Evolutionary conservation across 2,113 vertebrate genomes (phyloP).

Genomic region (Lepus europaeus): DNA sequence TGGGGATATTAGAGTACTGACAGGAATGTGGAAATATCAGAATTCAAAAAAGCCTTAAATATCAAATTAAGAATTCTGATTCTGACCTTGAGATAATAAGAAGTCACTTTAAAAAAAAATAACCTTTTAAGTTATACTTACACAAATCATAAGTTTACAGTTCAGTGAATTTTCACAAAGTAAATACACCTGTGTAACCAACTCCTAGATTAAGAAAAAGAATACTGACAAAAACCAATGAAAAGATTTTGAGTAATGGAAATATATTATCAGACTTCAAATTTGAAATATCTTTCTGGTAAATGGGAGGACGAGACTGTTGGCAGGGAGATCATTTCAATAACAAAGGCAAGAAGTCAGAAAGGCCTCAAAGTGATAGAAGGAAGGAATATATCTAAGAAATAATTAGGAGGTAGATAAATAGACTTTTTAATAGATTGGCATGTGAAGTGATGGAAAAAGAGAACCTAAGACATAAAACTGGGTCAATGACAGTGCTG

Average conservation of each 20-base stretch:
- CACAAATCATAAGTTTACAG: neutral
- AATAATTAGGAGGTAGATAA: conserved; percentile 3
- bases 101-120: conserved; percentile 7
- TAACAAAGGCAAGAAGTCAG: conserved; percentile 14
- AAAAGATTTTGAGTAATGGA: neutral
- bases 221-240: neutral
- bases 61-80: conserved; percentile 12
- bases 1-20: neutral
- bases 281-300: neutral
- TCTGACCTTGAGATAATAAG: neutral
- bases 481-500: neutral
- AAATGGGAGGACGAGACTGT: neutral
- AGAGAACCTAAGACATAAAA: neutral
- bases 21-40: neutral
- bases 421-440: neutral
- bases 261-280: neutral
- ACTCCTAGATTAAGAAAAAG: neutral
- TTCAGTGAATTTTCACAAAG: conserved; percentile 41
- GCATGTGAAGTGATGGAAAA: neutral
- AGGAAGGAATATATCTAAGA: neutral
- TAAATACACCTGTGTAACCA: neutral
- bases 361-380: neutral
- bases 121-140: conserved; percentile 1
- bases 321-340: neutral
- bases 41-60: conserved; percentile 6